Base-by-base conservation (phyloP, 2,888 invertebrate genomes). In the Eristalinus aeneus region DNA sequence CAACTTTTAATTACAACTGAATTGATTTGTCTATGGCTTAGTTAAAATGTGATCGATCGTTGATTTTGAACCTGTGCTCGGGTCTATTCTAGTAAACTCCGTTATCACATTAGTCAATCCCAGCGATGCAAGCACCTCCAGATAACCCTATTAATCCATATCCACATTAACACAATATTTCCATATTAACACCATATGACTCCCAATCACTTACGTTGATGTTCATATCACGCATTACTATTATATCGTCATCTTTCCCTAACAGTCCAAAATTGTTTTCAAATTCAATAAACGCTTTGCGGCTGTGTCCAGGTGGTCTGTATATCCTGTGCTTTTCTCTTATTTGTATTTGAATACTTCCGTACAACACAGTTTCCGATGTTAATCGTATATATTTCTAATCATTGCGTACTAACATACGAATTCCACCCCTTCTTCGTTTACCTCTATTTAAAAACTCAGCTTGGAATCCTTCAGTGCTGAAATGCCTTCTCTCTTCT, bases 161-260 rank as follows among this genome's bases (percentile, higher is more conserved):
- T n/a, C n/a, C n/a, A n/a, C n/a, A n/a, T n/a, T n/a, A n/a, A n/a
- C n/a, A n/a, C n/a, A n/a, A n/a, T n/a, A n/a, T n/a, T n/a, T n/a
- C n/a, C n/a, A n/a, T n/a, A n/a, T n/a, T n/a, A n/a, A n/a, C n/a
- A n/a, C n/a, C n/a, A n/a, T n/a, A n/a, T n/a, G n/a, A n/a, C n/a
- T n/a, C n/a, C 34, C 8, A 22, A n/a, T 54, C 22, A n/a, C 10
- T 4, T 4, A 22, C 22, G 16, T 16, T 54, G 22, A 54, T 54
- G 16, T 54, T 54, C 22, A 54, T 54, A n/a, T 54, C 54, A n/a
- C 54, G 20, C 54, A 64, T 64, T 22, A 64, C 63, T 9, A 64
- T 36, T 6, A 36, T 64, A 10, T 20, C 22, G 34, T 36, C 23
- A 6, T 36, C 22, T 36, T 20, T 36, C 11, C 36, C 36, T 8